These are phyloP conservation scores for Vidua chalybeata DNA, from an alignment of 2,113 vertebrate genomes.

Conservation along the genomic window DNA sequence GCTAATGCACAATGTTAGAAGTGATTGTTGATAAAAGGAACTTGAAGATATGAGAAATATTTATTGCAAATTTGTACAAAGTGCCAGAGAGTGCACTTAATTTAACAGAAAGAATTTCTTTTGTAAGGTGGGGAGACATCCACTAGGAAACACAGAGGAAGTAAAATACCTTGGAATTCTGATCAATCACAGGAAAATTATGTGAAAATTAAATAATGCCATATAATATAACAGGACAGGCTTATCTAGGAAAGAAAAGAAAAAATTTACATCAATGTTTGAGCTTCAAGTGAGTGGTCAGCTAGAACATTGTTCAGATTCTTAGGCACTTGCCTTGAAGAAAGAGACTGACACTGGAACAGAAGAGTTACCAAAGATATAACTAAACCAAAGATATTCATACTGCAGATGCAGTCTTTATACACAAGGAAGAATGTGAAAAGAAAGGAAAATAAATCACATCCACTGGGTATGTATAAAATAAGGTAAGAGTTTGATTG, in stretches of 20 bases:
- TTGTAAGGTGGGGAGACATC: background rate
- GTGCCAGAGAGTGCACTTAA: background rate
- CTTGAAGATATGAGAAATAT: background rate
- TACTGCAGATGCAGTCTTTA: background rate
- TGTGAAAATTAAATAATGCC: background rate
- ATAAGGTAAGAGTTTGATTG: background rate
- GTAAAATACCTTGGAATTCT: background rate
- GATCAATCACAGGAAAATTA: background rate
- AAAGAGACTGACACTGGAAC: background rate
- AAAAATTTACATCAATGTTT: background rate
- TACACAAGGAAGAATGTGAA: background rate
- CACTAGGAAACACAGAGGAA: background rate
- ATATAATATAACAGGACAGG: background rate
- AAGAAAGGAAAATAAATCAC: background rate
- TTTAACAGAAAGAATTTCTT: background rate
- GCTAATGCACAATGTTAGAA: background rate
- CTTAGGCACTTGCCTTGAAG: background rate
- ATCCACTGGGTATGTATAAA: background rate
- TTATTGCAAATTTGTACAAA: background rate
- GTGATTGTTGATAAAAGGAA: background rate
- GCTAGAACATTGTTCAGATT: background rate
- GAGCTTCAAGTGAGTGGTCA: background rate
- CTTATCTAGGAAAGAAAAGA: background rate
- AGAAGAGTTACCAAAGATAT: background rate
- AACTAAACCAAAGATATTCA: background rate